Percentiles rank a stretch among this genome's conserved stretches.
Conservation (phyloP, 2,797 vertebrate genomes). For the Aplochiton taeniatus region DNA sequence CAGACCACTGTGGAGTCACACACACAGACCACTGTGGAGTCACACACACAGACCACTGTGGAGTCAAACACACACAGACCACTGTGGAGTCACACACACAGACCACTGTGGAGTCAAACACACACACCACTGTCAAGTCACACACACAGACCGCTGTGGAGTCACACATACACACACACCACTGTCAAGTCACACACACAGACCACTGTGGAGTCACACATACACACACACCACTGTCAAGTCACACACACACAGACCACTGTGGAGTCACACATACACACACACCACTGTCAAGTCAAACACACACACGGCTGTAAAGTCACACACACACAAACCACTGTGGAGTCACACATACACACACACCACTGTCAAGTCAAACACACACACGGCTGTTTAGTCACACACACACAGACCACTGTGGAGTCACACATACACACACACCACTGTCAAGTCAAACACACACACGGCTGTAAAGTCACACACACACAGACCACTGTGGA, state of each 20-base stretch:
- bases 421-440: constrained; percentile 46
- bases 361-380: no score
- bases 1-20: constrained; percentile 10
- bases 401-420: no score
- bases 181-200: no score
- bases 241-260: no score
- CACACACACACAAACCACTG: constrained; percentile 38
- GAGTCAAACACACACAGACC: no score
- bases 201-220: constrained; percentile 40
- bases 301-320: constrained; percentile 17
- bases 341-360: constrained; percentile 34
- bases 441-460: no score
- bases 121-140: no score
- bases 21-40: constrained; percentile 15
- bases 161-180: constrained; percentile 46
- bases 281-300: background rate
- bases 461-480: constrained; percentile 33
- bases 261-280: constrained; percentile 49
- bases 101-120: background rate
- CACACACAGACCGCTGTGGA: no score
- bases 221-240: constrained; percentile 25
- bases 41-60: constrained; percentile 35
- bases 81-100: constrained; percentile 49
- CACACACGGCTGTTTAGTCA: no score
- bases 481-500: constrained; percentile 30